phyloP scores from a whole-genome alignment of 2,888 invertebrate species.

The Drosophila suboccidentalis region DNA sequence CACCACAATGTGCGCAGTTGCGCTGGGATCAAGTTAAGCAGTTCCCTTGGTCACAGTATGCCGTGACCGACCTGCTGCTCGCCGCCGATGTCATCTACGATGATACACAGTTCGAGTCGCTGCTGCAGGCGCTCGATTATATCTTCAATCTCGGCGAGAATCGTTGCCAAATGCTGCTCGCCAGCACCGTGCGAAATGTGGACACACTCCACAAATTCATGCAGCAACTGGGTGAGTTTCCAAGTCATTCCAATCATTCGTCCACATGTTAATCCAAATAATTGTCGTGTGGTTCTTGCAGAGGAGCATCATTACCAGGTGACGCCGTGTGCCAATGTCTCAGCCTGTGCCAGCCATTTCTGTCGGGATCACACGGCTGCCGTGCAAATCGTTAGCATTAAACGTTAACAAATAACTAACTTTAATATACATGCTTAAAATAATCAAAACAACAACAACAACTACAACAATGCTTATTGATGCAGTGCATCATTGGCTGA shows the following conservation, averaged over 20 bases:
- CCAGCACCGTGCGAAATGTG: conserved; percentile 89
- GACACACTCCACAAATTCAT: conserved; percentile 88
- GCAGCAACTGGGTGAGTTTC: conserved; percentile 86
- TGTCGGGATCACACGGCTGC: conserved; percentile 71
- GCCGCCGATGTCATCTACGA: conserved; percentile 89
- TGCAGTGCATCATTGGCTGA: conserved; percentile 48
- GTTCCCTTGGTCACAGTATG: conserved; percentile 71
- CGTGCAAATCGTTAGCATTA: conserved; percentile 67
- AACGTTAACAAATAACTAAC: conserved; percentile 41
- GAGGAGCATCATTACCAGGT: conserved; percentile 54
- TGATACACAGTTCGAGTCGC: conserved; percentile 86
- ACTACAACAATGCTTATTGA: not conserved
- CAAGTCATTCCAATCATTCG: no score
- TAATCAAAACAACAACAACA: conserved; percentile 1
- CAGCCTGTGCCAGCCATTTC: conserved; percentile 62
- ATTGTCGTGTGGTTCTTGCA: conserved; percentile 19
- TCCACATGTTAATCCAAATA: not conserved
- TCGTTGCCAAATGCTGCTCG: conserved; percentile 86
- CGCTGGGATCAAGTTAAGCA: conserved; percentile 86
- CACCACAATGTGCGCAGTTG: conserved; percentile 69
- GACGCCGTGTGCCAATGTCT: conserved; percentile 68
- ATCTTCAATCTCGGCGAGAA: conserved; percentile 82
- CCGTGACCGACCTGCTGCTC: conserved; percentile 86
- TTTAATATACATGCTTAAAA: conserved; percentile 30
- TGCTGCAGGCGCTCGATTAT: conserved; percentile 85